Conservation (phyloP, 2,888 invertebrate species). For the Gastracanthus pulcherrimus region DNA sequence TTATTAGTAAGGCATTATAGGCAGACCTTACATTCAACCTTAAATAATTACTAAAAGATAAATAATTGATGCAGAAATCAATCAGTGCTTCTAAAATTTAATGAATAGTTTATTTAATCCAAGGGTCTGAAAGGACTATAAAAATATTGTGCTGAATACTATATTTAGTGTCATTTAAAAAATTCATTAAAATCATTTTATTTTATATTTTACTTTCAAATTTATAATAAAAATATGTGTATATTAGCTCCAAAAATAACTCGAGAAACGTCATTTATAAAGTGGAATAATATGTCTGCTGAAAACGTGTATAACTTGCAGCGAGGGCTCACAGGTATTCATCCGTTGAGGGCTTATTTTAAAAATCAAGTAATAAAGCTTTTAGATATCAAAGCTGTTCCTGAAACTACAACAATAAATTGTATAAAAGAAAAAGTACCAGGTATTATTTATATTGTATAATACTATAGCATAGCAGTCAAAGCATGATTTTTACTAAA, state of each 20-base stretch:
- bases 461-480: no score
- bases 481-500: neutral
- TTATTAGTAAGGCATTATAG: no score
- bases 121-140: no score
- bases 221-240: conserved; percentile 68
- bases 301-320: conserved; percentile 84
- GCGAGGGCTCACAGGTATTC: conserved; percentile 84
- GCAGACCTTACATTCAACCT: no score
- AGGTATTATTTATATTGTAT: conserved; percentile 66
- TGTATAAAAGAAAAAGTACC: conserved; percentile 58
- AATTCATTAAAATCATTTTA: neutral
- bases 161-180: no score
- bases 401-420: conserved; percentile 59
- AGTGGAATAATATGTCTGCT: conserved; percentile 84
- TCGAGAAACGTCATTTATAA: conserved; percentile 81
- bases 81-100: no score
- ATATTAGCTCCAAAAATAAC: conserved; percentile 89
- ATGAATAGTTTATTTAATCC: no score
- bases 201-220: conserved; percentile 1
- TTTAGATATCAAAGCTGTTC: conserved; percentile 78
- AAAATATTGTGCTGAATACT: no score
- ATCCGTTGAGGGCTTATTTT: conserved; percentile 82
- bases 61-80: no score
- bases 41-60: no score
- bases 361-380: conserved; percentile 82